Evolutionary conservation across 2,888 invertebrate species (phyloP), one percentile per base, ranked within the genome.

Genomic region (Julus scandinavius): DNA sequence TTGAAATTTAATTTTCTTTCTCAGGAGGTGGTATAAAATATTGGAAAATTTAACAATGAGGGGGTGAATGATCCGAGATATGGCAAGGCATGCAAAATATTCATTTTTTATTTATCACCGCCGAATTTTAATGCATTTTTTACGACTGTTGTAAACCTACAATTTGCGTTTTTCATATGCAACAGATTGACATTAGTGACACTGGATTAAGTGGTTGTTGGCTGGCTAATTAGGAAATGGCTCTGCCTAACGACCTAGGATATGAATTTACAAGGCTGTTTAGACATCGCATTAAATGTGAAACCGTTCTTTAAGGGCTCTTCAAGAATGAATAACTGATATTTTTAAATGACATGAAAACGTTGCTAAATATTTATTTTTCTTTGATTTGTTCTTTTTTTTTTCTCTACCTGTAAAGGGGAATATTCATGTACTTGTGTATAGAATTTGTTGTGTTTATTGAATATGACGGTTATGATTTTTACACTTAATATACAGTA

Each of bases 11-110:
- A 58, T 58, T 58, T 58, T 17, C 58, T 58, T 58, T 58, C 58
- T 58, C 58, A 1, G 58, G 58, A n/a, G 58, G 58, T 58, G 58
- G 58, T n/a, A 58, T 58, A 58, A 58, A 58, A 58, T 58, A 58
- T 58, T 58, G 58, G 58, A 58, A 54, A 58, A n/a, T 58, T 58
- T 15, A 58, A 58, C 58, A 58, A 58, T 58, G 58, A 58, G 58
- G n/a, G 58, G 58, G 58, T 58, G 58, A 58, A 58, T 58, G 58
- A 58, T 58, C 58, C 58, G 58, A 58, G 58, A 58, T 58, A 58
- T 15, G 58, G n/a, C 58, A 6, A 5, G 58, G 15, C n/a, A n/a
- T 17, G 58, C 17, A 58, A 58, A n/a, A 5, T 58, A 58, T 58
- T 58, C n/a, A 58, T 58, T 58, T 58, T 58, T 58, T 58, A n/a